Percentiles rank a stretch among this genome's conserved stretches.
phyloP scores from a whole-genome alignment of 2,113 vertebrate species.

The Sisor rabdophorus region DNA sequence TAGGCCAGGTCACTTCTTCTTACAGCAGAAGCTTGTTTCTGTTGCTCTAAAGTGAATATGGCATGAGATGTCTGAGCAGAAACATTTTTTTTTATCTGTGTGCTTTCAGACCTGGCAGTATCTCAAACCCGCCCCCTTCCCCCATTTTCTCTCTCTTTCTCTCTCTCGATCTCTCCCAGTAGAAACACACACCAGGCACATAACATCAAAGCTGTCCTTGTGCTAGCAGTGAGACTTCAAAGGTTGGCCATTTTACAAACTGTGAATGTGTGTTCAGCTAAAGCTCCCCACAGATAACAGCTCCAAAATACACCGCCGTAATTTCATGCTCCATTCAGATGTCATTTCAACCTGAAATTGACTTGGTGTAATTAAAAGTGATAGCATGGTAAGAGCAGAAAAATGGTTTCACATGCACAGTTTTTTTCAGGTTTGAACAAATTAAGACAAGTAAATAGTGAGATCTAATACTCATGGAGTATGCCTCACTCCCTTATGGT shows the following conservation, averaged over 20 bases:
- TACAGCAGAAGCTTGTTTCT: slow-evolving; percentile 8
- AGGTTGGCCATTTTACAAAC: slow-evolving; percentile 55
- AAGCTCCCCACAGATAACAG: slow-evolving; percentile 55
- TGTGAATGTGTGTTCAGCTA: slow-evolving; percentile 61
- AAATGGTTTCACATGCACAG: slow-evolving; percentile 43
- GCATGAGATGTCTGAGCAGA: slow-evolving; percentile 44
- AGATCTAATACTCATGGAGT: slow-evolving; percentile 1
- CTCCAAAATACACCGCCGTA: slow-evolving; percentile 53
- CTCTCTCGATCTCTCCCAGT: slow-evolving; percentile 40
- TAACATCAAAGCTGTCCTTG: slow-evolving; percentile 57
- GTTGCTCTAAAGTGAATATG: slow-evolving; percentile 30
- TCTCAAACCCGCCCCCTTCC: slow-evolving; percentile 40
- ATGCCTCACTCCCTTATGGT: background rate
- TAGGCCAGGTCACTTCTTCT: slow-evolving; percentile 9
- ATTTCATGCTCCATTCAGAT: slow-evolving; percentile 54
- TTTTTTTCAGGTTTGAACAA: slow-evolving; percentile 35
- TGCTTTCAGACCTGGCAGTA: slow-evolving; percentile 46
- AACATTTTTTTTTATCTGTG: slow-evolving; percentile 52
- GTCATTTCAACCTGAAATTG: slow-evolving; percentile 54
- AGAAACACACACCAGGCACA: slow-evolving; percentile 54
- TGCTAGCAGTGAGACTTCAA: slow-evolving; percentile 59
- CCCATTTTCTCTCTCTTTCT: slow-evolving; percentile 24
- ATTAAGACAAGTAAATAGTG: slow-evolving; percentile 9
- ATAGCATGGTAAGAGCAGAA: slow-evolving; percentile 37
- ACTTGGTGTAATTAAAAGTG: slow-evolving; percentile 54